phyloP scores from a whole-genome alignment of 2,797 vertebrate species.

The Melanotaenia pygmaea region DNA sequence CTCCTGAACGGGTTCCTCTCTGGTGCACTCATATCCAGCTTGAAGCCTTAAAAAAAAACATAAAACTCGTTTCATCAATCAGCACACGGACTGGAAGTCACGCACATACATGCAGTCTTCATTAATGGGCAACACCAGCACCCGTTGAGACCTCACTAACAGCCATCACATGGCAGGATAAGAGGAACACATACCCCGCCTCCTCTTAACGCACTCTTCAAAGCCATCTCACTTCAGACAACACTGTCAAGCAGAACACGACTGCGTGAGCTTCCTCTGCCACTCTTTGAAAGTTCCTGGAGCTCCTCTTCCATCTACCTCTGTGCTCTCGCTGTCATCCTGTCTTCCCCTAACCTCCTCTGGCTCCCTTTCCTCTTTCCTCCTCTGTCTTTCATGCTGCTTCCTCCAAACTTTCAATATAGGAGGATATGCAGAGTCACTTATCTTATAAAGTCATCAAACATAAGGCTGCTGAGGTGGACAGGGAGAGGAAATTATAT shows the following conservation, averaged over 20 bases:
- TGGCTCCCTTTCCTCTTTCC: constrained; percentile 10
- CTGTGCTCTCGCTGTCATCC: constrained; percentile 56
- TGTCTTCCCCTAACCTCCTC: constrained; percentile 10
- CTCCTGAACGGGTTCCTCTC: neutral
- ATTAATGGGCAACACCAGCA: constrained; percentile 66
- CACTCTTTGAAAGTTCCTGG: constrained; percentile 75
- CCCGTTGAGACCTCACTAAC: constrained; percentile 74
- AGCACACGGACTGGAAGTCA: constrained; percentile 9
- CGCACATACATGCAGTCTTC: constrained; percentile 50
- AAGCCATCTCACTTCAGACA: constrained; percentile 75
- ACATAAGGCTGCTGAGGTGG: constrained; percentile 72
- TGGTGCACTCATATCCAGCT: constrained; percentile 20
- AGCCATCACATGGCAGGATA: constrained; percentile 72
- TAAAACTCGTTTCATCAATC: constrained; percentile 40
- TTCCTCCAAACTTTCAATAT: constrained; percentile 48
- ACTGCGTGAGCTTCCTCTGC: constrained; percentile 68
- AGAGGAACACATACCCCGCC: constrained; percentile 64
- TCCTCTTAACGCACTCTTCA: constrained; percentile 68
- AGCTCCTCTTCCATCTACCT: constrained; percentile 64
- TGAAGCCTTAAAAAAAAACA: constrained; percentile 15
- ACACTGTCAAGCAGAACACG: constrained; percentile 66
- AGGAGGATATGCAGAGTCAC: constrained; percentile 62
- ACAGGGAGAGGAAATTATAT: constrained; percentile 77
- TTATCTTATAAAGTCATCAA: constrained; percentile 81
- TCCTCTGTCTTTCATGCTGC: constrained; percentile 48